These are phyloP conservation scores for Pterocles orientalis DNA, from an alignment of 2,113 vertebrate genomes.

Conservation along the genomic window DNA sequence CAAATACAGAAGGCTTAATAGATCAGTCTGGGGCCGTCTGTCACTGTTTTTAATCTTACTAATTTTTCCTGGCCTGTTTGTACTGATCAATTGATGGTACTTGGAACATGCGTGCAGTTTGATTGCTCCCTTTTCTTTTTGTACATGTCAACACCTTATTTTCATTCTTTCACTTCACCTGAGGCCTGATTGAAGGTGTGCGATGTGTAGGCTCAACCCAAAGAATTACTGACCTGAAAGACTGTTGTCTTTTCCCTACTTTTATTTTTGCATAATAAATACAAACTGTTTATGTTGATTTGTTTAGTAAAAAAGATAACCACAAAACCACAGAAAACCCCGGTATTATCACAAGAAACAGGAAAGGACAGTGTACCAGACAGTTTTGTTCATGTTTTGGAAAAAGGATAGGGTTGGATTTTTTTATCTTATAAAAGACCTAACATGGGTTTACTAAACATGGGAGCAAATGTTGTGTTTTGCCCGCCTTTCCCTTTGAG, in stretches of 20 bases:
- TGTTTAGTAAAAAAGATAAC: background rate
- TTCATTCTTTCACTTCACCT: background rate
- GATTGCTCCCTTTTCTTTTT: background rate
- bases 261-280: background rate
- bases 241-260: background rate
- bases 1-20: background rate
- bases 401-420: background rate
- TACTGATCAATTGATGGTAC: background rate
- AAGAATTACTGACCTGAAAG: background rate
- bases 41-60: slow-evolving; percentile 3
- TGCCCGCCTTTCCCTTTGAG: background rate
- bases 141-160: background rate
- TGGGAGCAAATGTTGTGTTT: background rate
- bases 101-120: background rate
- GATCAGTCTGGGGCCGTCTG: background rate
- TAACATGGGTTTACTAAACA: background rate
- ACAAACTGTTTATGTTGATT: background rate
- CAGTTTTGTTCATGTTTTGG: background rate
- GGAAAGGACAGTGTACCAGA: background rate
- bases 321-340: background rate
- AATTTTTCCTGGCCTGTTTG: background rate
- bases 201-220: background rate
- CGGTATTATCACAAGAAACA: background rate
- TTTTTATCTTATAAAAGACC: background rate
- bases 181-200: background rate